Base-by-base conservation (phyloP, 23 tunicate species). In the Halocynthia aurantium region DNA sequence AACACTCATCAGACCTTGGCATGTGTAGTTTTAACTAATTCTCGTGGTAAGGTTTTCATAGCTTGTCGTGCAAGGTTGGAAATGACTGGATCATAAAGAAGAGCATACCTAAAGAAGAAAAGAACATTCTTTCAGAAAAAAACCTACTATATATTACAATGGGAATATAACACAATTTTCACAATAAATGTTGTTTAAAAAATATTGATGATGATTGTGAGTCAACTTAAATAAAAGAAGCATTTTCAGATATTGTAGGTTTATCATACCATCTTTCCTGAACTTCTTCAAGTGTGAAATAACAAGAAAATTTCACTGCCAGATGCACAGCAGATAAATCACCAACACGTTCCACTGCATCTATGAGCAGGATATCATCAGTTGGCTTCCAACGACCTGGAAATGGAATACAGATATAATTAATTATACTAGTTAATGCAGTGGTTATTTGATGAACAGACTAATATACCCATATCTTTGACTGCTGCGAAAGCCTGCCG, bases 11-110 rank as follows among this genome's bases (percentile, higher is more conserved):
- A 54, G 0, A 74, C 78, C 61, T 83, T 78, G 9, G 70, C 78
- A 68, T 92, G 88, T 5, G 82, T 57, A 7, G 65, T 85, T 22
- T 82, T 55, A 11, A 81, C 84, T 6, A 92, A 7, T 74, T 92
- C 98, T 20, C 57, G 52, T 52, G 98, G 92, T 61, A 85, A 74
- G n/a, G 85, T 8, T 55, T 86, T 92, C 82, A 92, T 92, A 10
- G 92, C 92, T 58, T 86, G 88, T 72, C 78, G 72, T 40, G 98
- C 93, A 18, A 83, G 77, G 6, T 73, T 77, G n/a, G 92, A 92
- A 40, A 92, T 86, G 10, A 86, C 92, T n/a, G 98, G 98, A 73
- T 92, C 92, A 80, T 86, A 92, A 49, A 92, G 53, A 61, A 92
- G 65, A 17, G 91, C 92, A 79, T 82, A 86, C 78, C 78, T 74